Percentiles rank a stretch among this genome's conserved stretches.
Evolutionary conservation across 2,797 vertebrate species (phyloP).

Genomic region (Lithobates sylvaticus): DNA sequence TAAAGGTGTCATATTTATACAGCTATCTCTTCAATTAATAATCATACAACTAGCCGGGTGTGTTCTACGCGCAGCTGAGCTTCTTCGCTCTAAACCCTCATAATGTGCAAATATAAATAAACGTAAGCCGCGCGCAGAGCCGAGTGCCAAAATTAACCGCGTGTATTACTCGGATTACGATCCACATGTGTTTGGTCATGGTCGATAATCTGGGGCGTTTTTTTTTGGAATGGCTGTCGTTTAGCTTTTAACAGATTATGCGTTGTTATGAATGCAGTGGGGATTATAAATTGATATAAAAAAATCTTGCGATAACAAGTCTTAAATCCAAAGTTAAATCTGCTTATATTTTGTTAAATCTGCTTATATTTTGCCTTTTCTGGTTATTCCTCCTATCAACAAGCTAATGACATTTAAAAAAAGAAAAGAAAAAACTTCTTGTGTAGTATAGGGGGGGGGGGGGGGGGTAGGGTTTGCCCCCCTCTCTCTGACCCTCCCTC

Average conservation of each 20-base stretch:
- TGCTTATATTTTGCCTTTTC: too few relatives aligned
- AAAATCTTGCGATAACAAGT: too few relatives aligned
- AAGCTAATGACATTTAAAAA: too few relatives aligned
- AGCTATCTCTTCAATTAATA: constrained; percentile 5
- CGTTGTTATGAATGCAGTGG: background rate
- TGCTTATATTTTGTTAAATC: too few relatives aligned
- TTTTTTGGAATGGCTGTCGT: too few relatives aligned
- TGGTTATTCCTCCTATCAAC: too few relatives aligned
- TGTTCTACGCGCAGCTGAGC: constrained; percentile 3
- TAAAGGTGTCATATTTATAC: constrained; percentile 27
- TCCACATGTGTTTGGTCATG: constrained; percentile 16
- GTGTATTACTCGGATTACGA: background rate
- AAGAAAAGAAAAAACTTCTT: too few relatives aligned
- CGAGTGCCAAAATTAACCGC: background rate
- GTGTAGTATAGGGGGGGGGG: too few relatives aligned
- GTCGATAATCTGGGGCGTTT: constrained; percentile 4
- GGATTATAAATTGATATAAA: background rate
- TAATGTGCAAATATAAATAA: constrained; percentile 9
- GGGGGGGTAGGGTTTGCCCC: too few relatives aligned
- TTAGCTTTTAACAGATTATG: constrained; percentile 4
- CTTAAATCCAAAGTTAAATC: too few relatives aligned
- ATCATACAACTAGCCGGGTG: background rate
- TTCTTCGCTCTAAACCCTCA: background rate
- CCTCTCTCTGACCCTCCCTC: too few relatives aligned
- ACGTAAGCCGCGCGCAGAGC: background rate